Conservation (phyloP, 2,888 invertebrate species). For the Eilema sororculum region DNA sequence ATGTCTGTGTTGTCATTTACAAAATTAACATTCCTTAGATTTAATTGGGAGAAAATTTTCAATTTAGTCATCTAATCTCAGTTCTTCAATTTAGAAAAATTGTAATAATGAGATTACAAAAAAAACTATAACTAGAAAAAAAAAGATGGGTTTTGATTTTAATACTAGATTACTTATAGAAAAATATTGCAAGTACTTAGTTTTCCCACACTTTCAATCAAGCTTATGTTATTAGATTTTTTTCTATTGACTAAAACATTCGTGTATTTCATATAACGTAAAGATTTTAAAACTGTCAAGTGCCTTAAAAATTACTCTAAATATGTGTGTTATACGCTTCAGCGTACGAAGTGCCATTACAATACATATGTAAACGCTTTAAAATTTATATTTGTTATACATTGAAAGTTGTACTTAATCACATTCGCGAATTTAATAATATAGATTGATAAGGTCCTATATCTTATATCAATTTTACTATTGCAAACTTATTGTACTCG, state of each 20-base stretch:
- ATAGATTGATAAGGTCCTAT: background rate
- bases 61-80: background rate
- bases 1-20: background rate
- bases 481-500: background rate
- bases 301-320: conserved; percentile 13
- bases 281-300: background rate
- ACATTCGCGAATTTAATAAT: conserved; percentile 20
- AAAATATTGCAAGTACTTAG: background rate
- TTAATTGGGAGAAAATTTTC: background rate
- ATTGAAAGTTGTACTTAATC: background rate
- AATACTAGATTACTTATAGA: background rate
- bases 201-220: background rate
- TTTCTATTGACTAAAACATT: background rate
- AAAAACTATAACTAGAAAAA: background rate
- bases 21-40: conserved; percentile 5
- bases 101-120: background rate
- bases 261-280: background rate
- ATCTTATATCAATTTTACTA: background rate
- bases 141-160: background rate
- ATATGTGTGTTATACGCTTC: conserved; percentile 18
- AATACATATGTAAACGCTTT: background rate
- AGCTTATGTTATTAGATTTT: background rate
- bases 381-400: conserved; percentile 3
- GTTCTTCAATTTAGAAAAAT: background rate
- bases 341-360: conserved; percentile 37